Conservation (phyloP, 1,140 invertebrate genomes). For the Drosophila tristis region DNA sequence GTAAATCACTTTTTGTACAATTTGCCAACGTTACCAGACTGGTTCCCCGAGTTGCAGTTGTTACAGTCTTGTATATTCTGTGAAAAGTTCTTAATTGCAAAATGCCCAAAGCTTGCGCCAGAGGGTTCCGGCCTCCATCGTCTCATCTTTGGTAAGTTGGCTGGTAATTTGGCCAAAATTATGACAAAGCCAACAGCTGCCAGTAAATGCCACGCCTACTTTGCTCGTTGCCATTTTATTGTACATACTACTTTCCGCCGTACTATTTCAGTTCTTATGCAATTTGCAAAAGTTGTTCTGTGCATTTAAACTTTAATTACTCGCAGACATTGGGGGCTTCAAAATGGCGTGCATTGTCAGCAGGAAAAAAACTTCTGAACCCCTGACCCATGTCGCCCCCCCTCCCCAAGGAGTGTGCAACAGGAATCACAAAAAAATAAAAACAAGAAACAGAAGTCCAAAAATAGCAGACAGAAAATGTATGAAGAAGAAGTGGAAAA, state of each 20-base stretch:
- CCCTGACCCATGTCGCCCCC: no score
- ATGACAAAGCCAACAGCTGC: slow-evolving; percentile 67
- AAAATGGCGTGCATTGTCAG: slow-evolving; percentile 47
- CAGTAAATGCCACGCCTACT: slow-evolving; percentile 22
- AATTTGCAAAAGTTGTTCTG: slow-evolving; percentile 63
- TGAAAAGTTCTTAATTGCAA: slow-evolving; percentile 72
- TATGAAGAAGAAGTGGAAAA: not conserved
- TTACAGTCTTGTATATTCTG: slow-evolving; percentile 25
- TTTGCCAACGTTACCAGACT: slow-evolving; percentile 29
- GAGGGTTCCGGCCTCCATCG: not conserved
- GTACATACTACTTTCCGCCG: not conserved
- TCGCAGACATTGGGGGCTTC: slow-evolving; percentile 41
- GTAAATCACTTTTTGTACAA: slow-evolving; percentile 27
- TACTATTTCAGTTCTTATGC: slow-evolving; percentile 50
- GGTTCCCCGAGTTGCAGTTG: slow-evolving; percentile 33
- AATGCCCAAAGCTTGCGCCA: slow-evolving; percentile 45
- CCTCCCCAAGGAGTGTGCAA: not conserved
- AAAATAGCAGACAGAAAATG: not conserved
- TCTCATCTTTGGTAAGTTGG: slow-evolving; percentile 38
- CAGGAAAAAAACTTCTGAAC: slow-evolving; percentile 10
- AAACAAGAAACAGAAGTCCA: not conserved
- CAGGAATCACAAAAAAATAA: not conserved
- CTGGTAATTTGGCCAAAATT: slow-evolving; percentile 73
- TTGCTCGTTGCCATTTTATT: slow-evolving; percentile 21
- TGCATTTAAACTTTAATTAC: slow-evolving; percentile 72